Conservation (phyloP, 2,888 invertebrate species). For the Ophion costatus region DNA sequence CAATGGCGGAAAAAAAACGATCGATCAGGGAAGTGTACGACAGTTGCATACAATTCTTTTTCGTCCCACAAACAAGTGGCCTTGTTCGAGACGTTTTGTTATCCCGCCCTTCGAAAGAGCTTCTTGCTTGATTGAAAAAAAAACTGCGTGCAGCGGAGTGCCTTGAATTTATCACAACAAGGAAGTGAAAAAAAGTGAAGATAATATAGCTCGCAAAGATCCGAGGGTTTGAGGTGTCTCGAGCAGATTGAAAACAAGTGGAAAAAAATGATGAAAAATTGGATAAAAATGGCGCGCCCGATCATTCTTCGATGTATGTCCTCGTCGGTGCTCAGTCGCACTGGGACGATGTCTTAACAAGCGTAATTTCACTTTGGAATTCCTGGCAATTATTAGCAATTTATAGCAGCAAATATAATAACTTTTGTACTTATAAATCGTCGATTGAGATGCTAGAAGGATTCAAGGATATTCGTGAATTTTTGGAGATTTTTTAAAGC, state of each 20-base stretch:
- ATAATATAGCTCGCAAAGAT: neutral
- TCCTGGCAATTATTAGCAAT: too few species aligned
- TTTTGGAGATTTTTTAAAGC: too few species aligned
- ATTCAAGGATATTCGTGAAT: too few species aligned
- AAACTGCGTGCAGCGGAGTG: neutral
- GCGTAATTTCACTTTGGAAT: too few species aligned
- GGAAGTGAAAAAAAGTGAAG: neutral
- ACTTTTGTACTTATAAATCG: too few species aligned
- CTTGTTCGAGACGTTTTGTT: slow-evolving; percentile 33
- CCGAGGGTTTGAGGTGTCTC: neutral
- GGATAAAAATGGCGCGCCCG: neutral
- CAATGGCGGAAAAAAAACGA: neutral
- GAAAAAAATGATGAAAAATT: neutral
- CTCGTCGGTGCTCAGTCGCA: too few species aligned
- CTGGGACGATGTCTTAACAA: too few species aligned
- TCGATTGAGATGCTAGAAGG: too few species aligned
- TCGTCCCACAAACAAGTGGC: neutral
- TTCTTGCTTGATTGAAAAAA: neutral
- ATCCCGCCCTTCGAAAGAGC: neutral
- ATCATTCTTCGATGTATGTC: too few species aligned
- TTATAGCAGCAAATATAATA: too few species aligned
- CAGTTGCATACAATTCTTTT: neutral
- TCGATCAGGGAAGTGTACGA: neutral
- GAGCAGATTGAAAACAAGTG: neutral
- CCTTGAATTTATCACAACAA: neutral